Percentiles rank a stretch among this genome's conserved stretches.
These are phyloP conservation scores for Tapirus terrestris DNA, from an alignment of 2,113 vertebrate genomes.

Conservation along the genomic window DNA sequence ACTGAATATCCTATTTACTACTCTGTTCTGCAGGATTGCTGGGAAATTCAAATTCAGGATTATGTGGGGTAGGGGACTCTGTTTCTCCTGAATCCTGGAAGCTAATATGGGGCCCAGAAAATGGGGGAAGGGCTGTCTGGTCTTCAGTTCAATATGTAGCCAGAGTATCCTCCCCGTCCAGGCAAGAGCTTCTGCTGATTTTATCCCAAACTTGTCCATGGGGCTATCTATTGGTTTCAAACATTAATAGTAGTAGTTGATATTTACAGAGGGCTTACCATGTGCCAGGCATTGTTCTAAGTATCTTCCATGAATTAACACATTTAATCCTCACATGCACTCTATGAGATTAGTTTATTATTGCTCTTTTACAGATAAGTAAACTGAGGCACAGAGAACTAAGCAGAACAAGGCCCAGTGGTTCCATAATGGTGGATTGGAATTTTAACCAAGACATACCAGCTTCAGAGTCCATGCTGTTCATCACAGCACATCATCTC, in stretches of 20 bases:
- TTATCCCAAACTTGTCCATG: background rate
- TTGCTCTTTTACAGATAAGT: background rate
- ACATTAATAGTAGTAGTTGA: background rate
- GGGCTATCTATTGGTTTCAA: background rate
- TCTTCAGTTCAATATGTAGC: background rate
- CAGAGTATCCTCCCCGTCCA: background rate
- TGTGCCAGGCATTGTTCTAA: background rate
- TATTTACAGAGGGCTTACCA: background rate
- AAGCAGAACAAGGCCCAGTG: background rate
- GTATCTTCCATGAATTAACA: background rate
- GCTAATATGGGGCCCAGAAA: background rate
- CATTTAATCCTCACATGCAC: background rate
- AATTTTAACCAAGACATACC: background rate
- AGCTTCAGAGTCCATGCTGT: background rate
- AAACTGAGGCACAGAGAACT: background rate
- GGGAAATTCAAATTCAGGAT: background rate
- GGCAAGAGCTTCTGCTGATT: background rate
- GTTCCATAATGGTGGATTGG: background rate
- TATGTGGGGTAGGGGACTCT: background rate
- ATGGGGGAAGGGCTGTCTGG: background rate
- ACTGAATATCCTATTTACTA: background rate
- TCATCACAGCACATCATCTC: background rate
- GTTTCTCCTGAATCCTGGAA: background rate
- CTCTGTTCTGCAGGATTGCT: background rate
- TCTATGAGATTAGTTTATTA: background rate